Evolutionary conservation across 2,888 invertebrate genomes (phyloP), one percentile per base, ranked within the genome.

Genomic region (Apeira syringaria): DNA sequence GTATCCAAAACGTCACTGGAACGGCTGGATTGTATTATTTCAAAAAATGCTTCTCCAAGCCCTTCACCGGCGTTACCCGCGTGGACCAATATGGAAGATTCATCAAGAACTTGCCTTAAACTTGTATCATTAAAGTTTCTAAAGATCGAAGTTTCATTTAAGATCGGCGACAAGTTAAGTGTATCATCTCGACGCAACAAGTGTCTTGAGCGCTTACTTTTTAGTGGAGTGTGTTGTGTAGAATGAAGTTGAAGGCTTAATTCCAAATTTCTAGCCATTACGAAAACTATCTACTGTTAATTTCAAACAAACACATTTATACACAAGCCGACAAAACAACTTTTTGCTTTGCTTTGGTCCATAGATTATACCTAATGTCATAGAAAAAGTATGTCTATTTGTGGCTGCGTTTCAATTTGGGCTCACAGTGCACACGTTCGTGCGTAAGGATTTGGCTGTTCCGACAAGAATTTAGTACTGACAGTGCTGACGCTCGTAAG

Each of bases 1-100:
- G 92, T 92, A 43, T 92, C 92, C 57, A 94, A 91, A 8, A 93
- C 81, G 57, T 93, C 91, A 36, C 85, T 82, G 1, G 83, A 64
- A 4, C 80, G 80, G 52, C 86, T 80, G 3, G 73, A 64, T 59
- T 88, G 88, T 51, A 90, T 82, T 50, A 89, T 82, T 61, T 90
- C 89, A 60, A 83, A 90, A 55, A 87, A 90, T 5, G 81, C 80
- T 71, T 88, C 90, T 53, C 59, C 75, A 46, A 90, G 63, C 7
- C 75, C 74, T 41, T 83, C 80, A 2, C 81, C 81, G 2, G 77
- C 75, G 35, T 60, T 70, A 11, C 79, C 81, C 4, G 77, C 45
- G 28, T 66, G 74, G 0, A 74, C 50, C 47, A 85, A 33, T 33
- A 87, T 62, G 15, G 88, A 84, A 33, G 89, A 82, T 48, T 89